Conservation (phyloP, 2,797 vertebrate genomes). For the Leucoraja ocellata region DNA sequence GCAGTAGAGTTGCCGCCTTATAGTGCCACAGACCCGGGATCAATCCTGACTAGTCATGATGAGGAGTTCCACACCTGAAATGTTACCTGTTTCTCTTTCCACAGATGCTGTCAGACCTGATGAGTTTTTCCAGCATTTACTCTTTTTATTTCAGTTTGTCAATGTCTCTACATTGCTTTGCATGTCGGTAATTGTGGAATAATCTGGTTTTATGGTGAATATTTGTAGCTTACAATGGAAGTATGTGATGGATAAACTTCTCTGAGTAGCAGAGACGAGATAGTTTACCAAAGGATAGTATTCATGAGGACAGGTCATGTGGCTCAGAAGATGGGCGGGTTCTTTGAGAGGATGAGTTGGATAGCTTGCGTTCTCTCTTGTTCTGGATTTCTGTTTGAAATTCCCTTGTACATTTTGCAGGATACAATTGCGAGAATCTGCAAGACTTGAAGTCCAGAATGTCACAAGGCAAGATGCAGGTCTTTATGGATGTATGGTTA, state of each 20-base stretch:
- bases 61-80: too few relatives aligned
- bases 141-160: too few relatives aligned
- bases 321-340: neutral
- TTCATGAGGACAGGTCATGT: neutral
- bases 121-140: too few relatives aligned
- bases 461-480: constrained; percentile 65
- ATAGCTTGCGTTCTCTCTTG: neutral
- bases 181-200: neutral
- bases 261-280: neutral
- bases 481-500: constrained; percentile 66
- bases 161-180: too few relatives aligned
- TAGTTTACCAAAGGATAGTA: too few relatives aligned
- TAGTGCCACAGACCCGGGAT: too few relatives aligned
- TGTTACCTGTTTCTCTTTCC: too few relatives aligned
- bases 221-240: neutral
- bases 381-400: neutral
- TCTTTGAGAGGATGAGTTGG: neutral
- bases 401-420: constrained; percentile 48
- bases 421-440: constrained; percentile 55
- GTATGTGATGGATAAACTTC: neutral
- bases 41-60: too few relatives aligned
- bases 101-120: too few relatives aligned
- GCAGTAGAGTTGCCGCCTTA: too few relatives aligned
- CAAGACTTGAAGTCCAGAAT: constrained; percentile 62
- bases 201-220: neutral